Evolutionary conservation across 1,140 invertebrate species (phyloP).

Genomic region (Drosophila varians): DNA sequence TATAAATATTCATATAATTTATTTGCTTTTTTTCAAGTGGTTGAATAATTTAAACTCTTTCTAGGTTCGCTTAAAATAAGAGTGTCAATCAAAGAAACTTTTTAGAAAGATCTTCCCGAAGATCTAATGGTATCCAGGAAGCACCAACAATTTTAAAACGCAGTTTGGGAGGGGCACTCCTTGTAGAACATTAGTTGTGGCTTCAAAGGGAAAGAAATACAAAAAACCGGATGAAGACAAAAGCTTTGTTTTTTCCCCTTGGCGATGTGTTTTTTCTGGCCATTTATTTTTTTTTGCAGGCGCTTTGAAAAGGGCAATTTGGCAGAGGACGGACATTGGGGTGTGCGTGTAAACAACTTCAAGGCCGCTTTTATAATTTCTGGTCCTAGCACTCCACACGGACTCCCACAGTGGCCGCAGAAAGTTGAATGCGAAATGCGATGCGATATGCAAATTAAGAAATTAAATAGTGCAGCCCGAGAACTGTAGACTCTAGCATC

Average conservation of each 20-base stretch:
- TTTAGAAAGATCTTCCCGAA: background rate
- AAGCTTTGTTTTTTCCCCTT: background rate
- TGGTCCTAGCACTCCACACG: conserved; percentile 10
- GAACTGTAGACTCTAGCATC: background rate
- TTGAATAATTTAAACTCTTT: no score
- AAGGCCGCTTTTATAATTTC: conserved; percentile 23
- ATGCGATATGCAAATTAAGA: conserved; percentile 28
- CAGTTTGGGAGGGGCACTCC: no score
- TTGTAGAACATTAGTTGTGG: background rate
- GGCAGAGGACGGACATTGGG: conserved; percentile 11
- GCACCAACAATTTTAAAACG: background rate
- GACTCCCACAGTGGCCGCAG: background rate
- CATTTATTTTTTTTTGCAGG: background rate
- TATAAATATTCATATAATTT: no score
- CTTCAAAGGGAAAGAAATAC: background rate
- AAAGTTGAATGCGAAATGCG: conserved; percentile 27
- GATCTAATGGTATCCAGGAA: background rate
- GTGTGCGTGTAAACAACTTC: conserved; percentile 31
- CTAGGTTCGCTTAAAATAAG: no score
- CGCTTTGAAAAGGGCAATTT: conserved; percentile 36
- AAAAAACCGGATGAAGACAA: conserved; percentile 1
- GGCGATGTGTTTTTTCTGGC: background rate
- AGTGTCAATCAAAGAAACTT: background rate
- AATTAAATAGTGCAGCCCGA: background rate
- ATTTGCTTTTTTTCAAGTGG: no score